These are phyloP conservation scores for Bungarus multicinctus DNA, from an alignment of 2,113 vertebrate genomes.

Conservation along the genomic window DNA sequence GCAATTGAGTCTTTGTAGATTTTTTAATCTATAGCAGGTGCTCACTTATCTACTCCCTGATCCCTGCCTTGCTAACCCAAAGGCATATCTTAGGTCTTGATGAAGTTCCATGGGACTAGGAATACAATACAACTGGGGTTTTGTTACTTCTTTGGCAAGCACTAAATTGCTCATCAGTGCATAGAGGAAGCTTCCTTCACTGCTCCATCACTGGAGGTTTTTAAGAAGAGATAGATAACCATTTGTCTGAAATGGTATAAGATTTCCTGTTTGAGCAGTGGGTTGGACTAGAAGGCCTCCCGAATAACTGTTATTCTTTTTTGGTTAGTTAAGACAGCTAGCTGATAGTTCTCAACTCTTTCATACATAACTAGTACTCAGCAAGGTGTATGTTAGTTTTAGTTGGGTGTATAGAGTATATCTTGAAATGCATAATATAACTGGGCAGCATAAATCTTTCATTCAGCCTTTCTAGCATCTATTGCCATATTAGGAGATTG, in stretches of 20 bases:
- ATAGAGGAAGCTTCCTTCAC: neutral
- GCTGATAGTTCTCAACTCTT: neutral
- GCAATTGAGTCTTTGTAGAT: neutral
- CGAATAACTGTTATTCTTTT: neutral
- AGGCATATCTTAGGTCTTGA: neutral
- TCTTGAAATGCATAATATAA: constrained; percentile 17
- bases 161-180: neutral
- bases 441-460: neutral
- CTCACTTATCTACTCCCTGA: neutral
- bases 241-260: neutral
- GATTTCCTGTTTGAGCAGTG: neutral
- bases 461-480: neutral
- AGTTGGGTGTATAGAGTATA: neutral
- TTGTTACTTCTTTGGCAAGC: neutral
- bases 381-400: neutral
- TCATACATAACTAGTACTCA: neutral
- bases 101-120: neutral
- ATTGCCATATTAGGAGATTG: constrained; percentile 17
- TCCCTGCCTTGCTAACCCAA: neutral
- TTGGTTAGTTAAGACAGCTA: neutral
- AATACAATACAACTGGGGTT: neutral
- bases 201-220: neutral
- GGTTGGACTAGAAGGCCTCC: neutral
- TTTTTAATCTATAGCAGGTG: neutral
- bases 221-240: neutral